Percentiles rank a stretch among this genome's conserved stretches.
Evolutionary conservation across 35 echinoderm and acorn worm genomes (phyloP).

Genomic region (Nesometra sesokonis): DNA sequence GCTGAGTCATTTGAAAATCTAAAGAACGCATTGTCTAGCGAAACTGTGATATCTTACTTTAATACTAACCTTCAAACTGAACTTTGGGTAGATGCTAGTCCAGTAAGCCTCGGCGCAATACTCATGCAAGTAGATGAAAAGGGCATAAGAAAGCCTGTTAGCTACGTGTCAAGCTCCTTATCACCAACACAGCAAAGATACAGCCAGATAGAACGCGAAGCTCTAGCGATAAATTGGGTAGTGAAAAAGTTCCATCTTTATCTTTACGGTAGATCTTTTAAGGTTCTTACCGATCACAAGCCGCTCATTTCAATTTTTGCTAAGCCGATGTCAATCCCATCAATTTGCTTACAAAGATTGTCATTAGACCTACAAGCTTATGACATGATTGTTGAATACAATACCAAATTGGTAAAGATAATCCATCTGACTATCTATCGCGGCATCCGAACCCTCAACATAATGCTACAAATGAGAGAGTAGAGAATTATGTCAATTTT

Average conservation of each 20-base stretch:
- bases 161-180: constrained; percentile 17
- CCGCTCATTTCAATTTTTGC: constrained; percentile 43
- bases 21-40: constrained; percentile 20
- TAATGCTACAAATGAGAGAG: neutral
- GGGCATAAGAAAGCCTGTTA: neutral
- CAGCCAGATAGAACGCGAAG: constrained; percentile 40
- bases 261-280: constrained; percentile 37
- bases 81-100: constrained; percentile 43
- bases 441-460: constrained; percentile 7
- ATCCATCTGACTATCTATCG: constrained; percentile 63
- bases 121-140: constrained; percentile 2
- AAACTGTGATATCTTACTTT: constrained; percentile 37
- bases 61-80: constrained; percentile 14
- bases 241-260: neutral
- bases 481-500: constrained; percentile 29
- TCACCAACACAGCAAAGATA: constrained; percentile 33
- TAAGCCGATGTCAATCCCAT: constrained; percentile 26
- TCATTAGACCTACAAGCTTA: constrained; percentile 38
- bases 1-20: constrained; percentile 3
- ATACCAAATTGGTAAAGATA: constrained; percentile 26
- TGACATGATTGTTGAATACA: constrained; percentile 6
- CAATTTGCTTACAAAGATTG: constrained; percentile 39
- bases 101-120: constrained; percentile 19
- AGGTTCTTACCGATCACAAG: constrained; percentile 48
- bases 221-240: constrained; percentile 33